Evolutionary conservation across 1,140 invertebrate species (phyloP), one percentile per base, ranked within the genome.

Genomic region (Ceratina australensis): DNA sequence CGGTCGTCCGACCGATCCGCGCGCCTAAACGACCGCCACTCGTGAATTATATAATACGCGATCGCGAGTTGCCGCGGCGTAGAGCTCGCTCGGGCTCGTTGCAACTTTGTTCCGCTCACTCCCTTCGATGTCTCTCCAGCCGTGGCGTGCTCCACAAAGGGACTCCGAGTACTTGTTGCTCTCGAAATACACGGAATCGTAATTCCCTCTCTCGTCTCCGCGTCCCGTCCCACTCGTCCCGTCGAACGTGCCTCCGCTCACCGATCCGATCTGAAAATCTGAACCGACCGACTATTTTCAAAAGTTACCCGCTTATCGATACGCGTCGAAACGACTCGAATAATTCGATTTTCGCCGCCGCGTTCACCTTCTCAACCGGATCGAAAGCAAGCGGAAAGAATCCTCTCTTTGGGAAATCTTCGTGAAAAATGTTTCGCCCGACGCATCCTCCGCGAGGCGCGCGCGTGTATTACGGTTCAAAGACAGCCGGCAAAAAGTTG

Each of bases 81-180:
- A 42, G 33, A 5, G 33, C 33, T 10, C 5, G 33, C 33, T 42
- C 33, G 33, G 33, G 78, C 77, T 77, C 74, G 81, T 81, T 73
- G 79, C 63, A 85, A 84, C 75, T 81, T 84, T 84, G 79, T 82
- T 83, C 64, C 59, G 75, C 77, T 81, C 69, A 56, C 78, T 83
- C 69, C 63, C 78, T 74, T 84, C 75, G 69, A 74, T 59, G 71
- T 81, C 83, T 81, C 82, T 84, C 83, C 77, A 73, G 57, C 74
- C 67, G 66, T 77, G 28, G 49, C 76, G 60, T 80, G 69, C 79
- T 68, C 72, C 80, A 80, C 82, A 73, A 72, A 80, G 73, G 69
- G 82, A 74, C 68, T 68, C 67, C 80, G 83, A 84, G 83, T 78
- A 85, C 83, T 85, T 85, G 83, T 85, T 85, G 82, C 83, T 85